phyloP scores from a whole-genome alignment of 2,888 invertebrate genomes.

The Nebria salina region DNA sequence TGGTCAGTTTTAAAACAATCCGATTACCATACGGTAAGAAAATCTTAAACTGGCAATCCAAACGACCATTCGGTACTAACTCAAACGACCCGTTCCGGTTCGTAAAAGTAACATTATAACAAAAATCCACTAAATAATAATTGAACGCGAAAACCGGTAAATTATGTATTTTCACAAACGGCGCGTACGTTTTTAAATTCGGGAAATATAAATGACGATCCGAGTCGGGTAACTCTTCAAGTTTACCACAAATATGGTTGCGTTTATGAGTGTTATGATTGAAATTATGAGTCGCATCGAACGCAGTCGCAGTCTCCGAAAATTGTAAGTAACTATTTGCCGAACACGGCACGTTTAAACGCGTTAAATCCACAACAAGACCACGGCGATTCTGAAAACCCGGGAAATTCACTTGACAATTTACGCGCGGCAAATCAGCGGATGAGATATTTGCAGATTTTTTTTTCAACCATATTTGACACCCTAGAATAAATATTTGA shows the following conservation, averaged over 20 bases:
- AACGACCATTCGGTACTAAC: conserved; percentile 68
- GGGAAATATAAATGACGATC: conserved; percentile 72
- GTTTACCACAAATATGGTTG: conserved; percentile 72
- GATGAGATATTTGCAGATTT: conserved; percentile 66
- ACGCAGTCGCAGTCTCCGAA: conserved; percentile 56
- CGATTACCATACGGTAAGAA: conserved; percentile 77
- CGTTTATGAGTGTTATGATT: conserved; percentile 54
- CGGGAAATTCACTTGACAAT: conserved; percentile 69
- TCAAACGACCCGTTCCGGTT: conserved; percentile 73
- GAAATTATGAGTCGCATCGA: conserved; percentile 36
- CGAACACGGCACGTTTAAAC: conserved; percentile 76
- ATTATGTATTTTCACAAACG: conserved; percentile 69
- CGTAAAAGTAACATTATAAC: conserved; percentile 74
- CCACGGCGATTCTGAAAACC: conserved; percentile 63
- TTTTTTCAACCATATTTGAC: conserved; percentile 66
- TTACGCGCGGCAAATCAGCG: conserved; percentile 65
- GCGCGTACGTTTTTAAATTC: conserved; percentile 59
- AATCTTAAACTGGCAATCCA: conserved; percentile 75
- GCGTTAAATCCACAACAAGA: conserved; percentile 71
- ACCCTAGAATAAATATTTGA: conserved; percentile 66
- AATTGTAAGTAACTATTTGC: conserved; percentile 70
- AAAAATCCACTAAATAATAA: conserved; percentile 76
- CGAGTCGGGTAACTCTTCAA: conserved; percentile 71
- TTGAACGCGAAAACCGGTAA: conserved; percentile 73
- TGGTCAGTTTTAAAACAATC: conserved; percentile 70